Evolutionary conservation across 1,140 invertebrate genomes (phyloP).

Genomic region (Caenorhabditis briggsae): DNA sequence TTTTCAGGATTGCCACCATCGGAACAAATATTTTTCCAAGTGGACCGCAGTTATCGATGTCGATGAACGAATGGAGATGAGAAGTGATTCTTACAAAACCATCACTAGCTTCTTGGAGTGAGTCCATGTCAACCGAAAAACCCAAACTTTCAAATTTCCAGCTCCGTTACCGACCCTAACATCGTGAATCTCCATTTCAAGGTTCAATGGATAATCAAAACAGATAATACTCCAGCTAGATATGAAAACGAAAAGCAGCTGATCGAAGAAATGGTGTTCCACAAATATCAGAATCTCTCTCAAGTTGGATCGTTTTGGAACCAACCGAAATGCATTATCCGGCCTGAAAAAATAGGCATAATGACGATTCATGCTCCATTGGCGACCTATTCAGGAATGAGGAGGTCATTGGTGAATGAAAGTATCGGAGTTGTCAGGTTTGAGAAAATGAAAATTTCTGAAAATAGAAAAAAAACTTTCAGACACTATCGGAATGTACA

Average conservation of each 20-base stretch:
- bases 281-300: neutral
- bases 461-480: neutral
- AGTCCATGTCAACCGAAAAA: neutral
- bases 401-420: neutral
- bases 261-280: neutral
- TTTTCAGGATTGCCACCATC: conserved; percentile 4
- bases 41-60: conserved; percentile 28
- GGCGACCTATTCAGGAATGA: neutral
- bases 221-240: neutral
- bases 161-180: neutral
- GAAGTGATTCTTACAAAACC: neutral
- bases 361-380: neutral
- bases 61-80: conserved; percentile 43
- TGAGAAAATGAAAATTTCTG: neutral
- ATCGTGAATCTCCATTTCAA: neutral
- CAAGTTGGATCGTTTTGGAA: neutral
- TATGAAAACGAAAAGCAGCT: conserved; percentile 1
- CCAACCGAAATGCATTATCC: conserved; percentile 3
- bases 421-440: conserved; percentile 1
- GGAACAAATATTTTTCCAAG: neutral
- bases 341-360: neutral
- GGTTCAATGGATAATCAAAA: neutral
- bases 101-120: neutral
- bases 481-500: conserved; percentile 8
- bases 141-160: neutral